These are phyloP conservation scores for Monoplex corrugatus DNA, from an alignment of 2,888 invertebrate genomes.

Conservation along the genomic window DNA sequence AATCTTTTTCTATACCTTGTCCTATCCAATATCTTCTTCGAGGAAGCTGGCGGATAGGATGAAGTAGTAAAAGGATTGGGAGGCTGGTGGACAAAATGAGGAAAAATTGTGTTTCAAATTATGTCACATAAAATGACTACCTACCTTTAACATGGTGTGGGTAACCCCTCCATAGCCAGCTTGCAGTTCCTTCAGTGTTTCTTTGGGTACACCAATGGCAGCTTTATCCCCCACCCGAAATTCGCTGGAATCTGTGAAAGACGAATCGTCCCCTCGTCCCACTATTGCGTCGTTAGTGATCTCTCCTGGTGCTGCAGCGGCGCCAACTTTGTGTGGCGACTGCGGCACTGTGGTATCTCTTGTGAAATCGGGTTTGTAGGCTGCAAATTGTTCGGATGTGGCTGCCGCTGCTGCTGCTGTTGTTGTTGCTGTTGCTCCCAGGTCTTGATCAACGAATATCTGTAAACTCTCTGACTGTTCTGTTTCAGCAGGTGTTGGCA, in stretches of 20 bases:
- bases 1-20: not conserved
- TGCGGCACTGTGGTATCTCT: not conserved
- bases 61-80: too few species aligned
- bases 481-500: not conserved
- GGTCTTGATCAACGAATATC: not conserved
- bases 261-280: not conserved
- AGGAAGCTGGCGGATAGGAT: too few species aligned
- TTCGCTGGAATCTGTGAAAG: not conserved
- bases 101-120: too few species aligned
- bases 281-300: not conserved
- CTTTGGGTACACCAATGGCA: conserved; percentile 88
- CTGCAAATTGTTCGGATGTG: too few species aligned
- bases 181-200: conserved; percentile 88
- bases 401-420: not conserved
- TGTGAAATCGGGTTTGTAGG: too few species aligned
- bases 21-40: too few species aligned
- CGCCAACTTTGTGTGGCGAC: not conserved
- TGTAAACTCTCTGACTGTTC: not conserved
- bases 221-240: conserved; percentile 92
- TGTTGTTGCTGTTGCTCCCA: not conserved
- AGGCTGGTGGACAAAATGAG: too few species aligned
- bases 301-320: conserved; percentile 10
- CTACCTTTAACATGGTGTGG: conserved; percentile 89
- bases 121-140: too few species aligned
- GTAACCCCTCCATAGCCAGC: conserved; percentile 95